Evolutionary conservation across 1,140 invertebrate genomes (phyloP).

Genomic region (Physella acuta): DNA sequence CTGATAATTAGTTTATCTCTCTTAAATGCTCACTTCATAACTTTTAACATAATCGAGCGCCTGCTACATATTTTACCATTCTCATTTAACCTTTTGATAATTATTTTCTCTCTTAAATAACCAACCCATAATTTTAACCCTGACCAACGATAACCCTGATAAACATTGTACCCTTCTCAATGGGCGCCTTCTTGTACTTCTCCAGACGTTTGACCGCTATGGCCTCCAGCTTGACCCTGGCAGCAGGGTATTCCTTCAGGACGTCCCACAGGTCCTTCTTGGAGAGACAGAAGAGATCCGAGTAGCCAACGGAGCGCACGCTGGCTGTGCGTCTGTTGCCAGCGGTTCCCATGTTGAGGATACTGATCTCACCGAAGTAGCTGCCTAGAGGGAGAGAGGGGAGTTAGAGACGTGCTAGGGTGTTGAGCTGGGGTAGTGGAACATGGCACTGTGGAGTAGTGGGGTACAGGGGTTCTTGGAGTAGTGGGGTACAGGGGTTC

Average conservation of each 20-base stretch:
- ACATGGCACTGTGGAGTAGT: no score
- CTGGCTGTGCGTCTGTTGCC: slow-evolving; percentile 77
- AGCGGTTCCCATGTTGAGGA: slow-evolving; percentile 99
- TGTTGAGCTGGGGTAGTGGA: neutral
- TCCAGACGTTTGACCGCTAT: slow-evolving; percentile 91
- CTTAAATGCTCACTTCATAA: no score
- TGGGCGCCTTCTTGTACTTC: slow-evolving; percentile 56
- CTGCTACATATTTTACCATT: no score
- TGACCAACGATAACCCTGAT: no score
- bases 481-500: no score
- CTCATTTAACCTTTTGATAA: no score
- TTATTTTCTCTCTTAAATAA: no score
- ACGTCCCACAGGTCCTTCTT: slow-evolving; percentile 99
- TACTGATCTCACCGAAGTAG: slow-evolving; percentile 99
- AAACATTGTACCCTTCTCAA: slow-evolving; percentile 56
- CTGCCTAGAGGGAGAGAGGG: slow-evolving; percentile 68
- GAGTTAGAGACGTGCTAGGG: no score
- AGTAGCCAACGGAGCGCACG: slow-evolving; percentile 95
- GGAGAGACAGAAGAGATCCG: slow-evolving; percentile 95
- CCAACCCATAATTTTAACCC: no score
- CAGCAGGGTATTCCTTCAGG: slow-evolving; percentile 95
- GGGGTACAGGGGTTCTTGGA: no score
- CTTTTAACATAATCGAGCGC: no score
- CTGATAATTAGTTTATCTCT: no score
- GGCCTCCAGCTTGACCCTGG: slow-evolving; percentile 91